These are phyloP conservation scores for Volucella zonaria DNA, from an alignment of 2,888 invertebrate genomes.

Conservation along the genomic window DNA sequence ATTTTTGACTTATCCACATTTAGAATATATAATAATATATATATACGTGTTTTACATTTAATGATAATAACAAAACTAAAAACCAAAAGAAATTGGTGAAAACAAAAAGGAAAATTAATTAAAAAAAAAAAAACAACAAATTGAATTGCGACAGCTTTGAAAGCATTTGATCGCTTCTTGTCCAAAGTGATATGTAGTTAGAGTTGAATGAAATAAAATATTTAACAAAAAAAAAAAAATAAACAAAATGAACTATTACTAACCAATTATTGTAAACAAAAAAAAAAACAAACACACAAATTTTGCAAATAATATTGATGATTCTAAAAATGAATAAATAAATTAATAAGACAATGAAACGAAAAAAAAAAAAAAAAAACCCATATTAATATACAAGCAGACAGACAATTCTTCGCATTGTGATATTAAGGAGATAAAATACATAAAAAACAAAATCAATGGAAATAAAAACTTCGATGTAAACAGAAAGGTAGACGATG, in stretches of 20 bases:
- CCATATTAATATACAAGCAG: slow-evolving; percentile 61
- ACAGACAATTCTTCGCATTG: slow-evolving; percentile 72
- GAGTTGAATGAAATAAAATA: slow-evolving; percentile 72
- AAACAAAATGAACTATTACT: slow-evolving; percentile 45
- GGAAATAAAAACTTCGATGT: slow-evolving; percentile 32
- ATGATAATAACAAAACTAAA: slow-evolving; percentile 65
- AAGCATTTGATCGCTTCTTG: slow-evolving; percentile 71
- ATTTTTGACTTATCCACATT: slow-evolving; percentile 73
- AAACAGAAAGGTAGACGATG: slow-evolving; percentile 19
- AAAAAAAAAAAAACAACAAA: slow-evolving; percentile 26
- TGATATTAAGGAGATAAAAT: slow-evolving; percentile 57
- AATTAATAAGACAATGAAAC: neutral
- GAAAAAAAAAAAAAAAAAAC: slow-evolving; percentile 2
- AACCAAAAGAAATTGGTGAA: slow-evolving; percentile 27
- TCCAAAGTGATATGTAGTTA: slow-evolving; percentile 74
- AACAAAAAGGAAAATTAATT: neutral
- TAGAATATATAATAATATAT: slow-evolving; percentile 61
- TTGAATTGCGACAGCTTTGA: slow-evolving; percentile 69
- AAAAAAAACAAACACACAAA: slow-evolving; percentile 48
- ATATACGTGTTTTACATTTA: slow-evolving; percentile 63
- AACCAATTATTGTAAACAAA: slow-evolving; percentile 57
- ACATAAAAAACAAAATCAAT: slow-evolving; percentile 16
- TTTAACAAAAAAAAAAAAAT: slow-evolving; percentile 54
- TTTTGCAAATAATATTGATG: slow-evolving; percentile 60
- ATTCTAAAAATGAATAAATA: slow-evolving; percentile 27